A percentile compares a stretch with the other conserved stretches of the same genome.
phyloP scores from a whole-genome alignment of 1,140 invertebrate species.

The Copidosoma floridanum region DNA sequence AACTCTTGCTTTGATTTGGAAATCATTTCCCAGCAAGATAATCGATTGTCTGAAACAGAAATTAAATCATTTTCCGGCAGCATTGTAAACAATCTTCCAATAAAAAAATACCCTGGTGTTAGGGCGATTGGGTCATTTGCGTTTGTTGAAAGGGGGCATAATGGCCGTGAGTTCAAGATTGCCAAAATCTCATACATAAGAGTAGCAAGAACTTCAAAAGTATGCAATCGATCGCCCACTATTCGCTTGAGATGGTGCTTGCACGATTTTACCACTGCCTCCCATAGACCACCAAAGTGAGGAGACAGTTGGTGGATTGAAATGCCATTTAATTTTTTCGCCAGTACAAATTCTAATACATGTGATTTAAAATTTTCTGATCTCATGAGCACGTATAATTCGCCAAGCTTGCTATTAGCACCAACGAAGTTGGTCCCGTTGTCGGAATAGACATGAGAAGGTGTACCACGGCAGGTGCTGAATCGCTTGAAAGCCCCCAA shows the following conservation, averaged over 20 bases:
- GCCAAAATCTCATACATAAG: too few relatives aligned
- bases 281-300: neutral
- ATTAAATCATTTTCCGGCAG: too few relatives aligned
- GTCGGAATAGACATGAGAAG: neutral
- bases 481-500: neutral
- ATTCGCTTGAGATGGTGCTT: neutral
- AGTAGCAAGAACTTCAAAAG: too few relatives aligned
- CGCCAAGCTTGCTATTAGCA: neutral
- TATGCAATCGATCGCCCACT: neutral
- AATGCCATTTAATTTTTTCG: neutral
- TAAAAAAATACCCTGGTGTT: too few relatives aligned
- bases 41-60: too few relatives aligned
- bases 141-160: too few relatives aligned
- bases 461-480: neutral
- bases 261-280: neutral
- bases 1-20: too few relatives aligned
- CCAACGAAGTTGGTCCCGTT: neutral
- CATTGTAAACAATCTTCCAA: too few relatives aligned
- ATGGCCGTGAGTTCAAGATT: too few relatives aligned
- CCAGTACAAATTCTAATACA: neutral
- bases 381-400: neutral
- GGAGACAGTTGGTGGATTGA: neutral
- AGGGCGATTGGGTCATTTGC: too few relatives aligned
- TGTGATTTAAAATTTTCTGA: neutral
- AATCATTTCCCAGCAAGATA: too few relatives aligned